Conservation (phyloP, 2,888 invertebrate species). For the Ennomos quercinarius region DNA sequence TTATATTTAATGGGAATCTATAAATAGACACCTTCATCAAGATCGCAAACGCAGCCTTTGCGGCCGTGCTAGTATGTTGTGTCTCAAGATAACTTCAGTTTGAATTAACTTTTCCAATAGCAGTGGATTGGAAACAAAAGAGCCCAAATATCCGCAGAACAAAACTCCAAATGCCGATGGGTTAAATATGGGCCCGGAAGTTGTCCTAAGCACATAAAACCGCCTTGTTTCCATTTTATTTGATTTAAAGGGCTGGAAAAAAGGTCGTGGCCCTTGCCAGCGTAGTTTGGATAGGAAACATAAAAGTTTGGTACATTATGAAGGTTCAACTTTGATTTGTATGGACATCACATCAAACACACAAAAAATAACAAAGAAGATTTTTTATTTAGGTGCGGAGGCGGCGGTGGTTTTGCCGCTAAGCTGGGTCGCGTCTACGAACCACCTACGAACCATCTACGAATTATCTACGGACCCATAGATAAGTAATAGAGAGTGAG, state of each 20-base stretch:
- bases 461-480: no score
- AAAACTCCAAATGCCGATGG: constrained; percentile 16
- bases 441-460: no score
- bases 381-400: no score
- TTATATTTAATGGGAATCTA: no score
- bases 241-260: constrained; percentile 24
- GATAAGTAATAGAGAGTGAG: no score
- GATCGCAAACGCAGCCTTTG: no score
- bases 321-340: constrained; percentile 8
- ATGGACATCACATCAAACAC: background rate
- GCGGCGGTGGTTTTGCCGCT: no score
- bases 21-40: no score
- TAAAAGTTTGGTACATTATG: constrained; percentile 16
- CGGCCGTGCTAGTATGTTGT: no score
- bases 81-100: no score
- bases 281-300: constrained; percentile 12
- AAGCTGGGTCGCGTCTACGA: no score
- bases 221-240: constrained; percentile 31
- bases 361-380: constrained; percentile 1
- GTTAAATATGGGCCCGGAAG: constrained; percentile 23
- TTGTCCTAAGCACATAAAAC: constrained; percentile 34
- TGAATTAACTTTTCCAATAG: background rate
- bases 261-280: background rate
- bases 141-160: constrained; percentile 6
- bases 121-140: constrained; percentile 4